phyloP scores from a whole-genome alignment of 2,888 invertebrate genomes.

The Thera obeliscata region DNA sequence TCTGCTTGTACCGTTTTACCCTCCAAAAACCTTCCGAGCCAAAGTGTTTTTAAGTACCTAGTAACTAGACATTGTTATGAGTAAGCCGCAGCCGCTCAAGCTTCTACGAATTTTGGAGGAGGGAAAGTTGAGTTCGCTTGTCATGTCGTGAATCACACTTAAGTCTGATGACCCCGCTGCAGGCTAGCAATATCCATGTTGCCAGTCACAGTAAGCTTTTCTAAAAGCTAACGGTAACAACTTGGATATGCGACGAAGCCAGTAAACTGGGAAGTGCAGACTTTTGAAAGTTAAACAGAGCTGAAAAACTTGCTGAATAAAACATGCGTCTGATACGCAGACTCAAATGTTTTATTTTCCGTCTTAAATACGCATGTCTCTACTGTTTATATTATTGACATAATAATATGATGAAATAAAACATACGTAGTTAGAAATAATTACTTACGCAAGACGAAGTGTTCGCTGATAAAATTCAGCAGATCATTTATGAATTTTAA shows the following conservation, averaged over 20 bases:
- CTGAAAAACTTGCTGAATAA: conserved; percentile 40
- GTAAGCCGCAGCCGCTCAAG: conserved; percentile 12
- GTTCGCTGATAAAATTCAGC: too few relatives aligned
- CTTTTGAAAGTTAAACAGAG: conserved; percentile 45
- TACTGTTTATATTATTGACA: background rate
- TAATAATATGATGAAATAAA: background rate
- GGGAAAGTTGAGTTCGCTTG: conserved; percentile 42
- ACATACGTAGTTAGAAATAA: background rate
- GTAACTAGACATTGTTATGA: conserved; percentile 14
- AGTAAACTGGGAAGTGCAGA: conserved; percentile 26
- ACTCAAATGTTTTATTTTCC: conserved; percentile 44
- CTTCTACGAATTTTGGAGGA: conserved; percentile 40
- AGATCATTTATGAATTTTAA: too few relatives aligned
- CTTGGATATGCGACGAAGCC: conserved; percentile 13
- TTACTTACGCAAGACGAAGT: background rate
- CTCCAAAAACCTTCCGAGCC: background rate
- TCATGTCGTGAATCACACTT: conserved; percentile 61
- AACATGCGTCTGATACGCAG: conserved; percentile 36
- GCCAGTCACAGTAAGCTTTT: conserved; percentile 57
- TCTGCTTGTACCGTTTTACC: conserved; percentile 2
- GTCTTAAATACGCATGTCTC: background rate
- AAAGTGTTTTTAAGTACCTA: background rate
- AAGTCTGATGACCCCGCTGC: conserved; percentile 71
- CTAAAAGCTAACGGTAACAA: conserved; percentile 66
- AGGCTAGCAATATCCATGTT: conserved; percentile 52